Base-by-base conservation (phyloP, 1,140 invertebrate genomes). In the Hypsibius dujardini region DNA sequence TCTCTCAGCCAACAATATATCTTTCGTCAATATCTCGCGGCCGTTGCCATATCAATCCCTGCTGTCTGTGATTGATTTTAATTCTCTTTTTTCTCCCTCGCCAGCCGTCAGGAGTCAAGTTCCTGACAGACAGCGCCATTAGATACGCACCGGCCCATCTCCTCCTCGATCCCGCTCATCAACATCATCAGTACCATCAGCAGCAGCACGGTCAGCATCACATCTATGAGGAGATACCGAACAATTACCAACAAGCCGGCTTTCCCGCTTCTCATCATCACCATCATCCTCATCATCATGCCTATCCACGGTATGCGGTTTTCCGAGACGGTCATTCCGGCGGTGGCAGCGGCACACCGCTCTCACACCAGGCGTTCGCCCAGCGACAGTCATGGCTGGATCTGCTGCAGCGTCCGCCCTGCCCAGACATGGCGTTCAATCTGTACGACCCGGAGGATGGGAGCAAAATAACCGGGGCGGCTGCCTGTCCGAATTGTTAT, bases 81-180 rank as follows among this genome's bases (percentile, higher is more conserved):
- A 12, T 15, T 67, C 42, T 42, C 45, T 67, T 7, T 67, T 12
- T 67, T 67, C 45, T 3, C 12, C 45, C n/a, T 12, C n/a, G 12
- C 12, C 42, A 67, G 62, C 62, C 62, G 62, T 67, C 62, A 67
- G 62, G 62, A 67, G 62, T 67, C 12, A 67, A 67, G 12, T 67
- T 67, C 42, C 45, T 67, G 62, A 67, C 62, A 67, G 62, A 67
- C 62, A 12, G 42, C 42, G 62, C 62, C 62, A 67, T 67, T 45
- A 12, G 62, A 12, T 67, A 67, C 42, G 62, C 62, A 15, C 62
- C 62, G 45, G 45, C 62, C 7, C 42, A 3, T 42, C 12, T 45
- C 12, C 42, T 67, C 12, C 7, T 56, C 50, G 7, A 12, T 56
- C 50, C 7, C 50, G 28, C 28, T 28, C 28, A 28, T 28, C 28